Conservation (phyloP, 2,113 vertebrate species). For the Anguilla rostrata region DNA sequence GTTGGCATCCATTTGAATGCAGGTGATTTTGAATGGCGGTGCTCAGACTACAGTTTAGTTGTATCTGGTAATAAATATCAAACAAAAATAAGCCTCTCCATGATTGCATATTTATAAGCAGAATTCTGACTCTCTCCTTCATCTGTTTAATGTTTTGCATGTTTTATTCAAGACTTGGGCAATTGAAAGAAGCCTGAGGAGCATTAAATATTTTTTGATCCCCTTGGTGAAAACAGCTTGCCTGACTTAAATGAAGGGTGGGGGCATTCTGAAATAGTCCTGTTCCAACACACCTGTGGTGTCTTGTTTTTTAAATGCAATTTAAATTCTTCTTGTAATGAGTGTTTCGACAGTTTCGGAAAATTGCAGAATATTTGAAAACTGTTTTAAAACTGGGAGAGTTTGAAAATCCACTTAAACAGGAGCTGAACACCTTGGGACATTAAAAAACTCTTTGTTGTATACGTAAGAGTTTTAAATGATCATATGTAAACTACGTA, state of each 20-base stretch:
- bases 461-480: not conserved
- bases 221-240: conserved; percentile 5
- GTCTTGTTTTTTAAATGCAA: not conserved
- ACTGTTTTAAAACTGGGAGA: not conserved
- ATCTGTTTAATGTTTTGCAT: conserved; percentile 26
- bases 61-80: conserved; percentile 17
- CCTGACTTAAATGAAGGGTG: conserved; percentile 25
- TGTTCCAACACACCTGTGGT: conserved; percentile 18
- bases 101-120: conserved; percentile 33
- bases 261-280: conserved; percentile 25
- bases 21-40: not conserved
- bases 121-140: conserved; percentile 21
- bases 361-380: not conserved
- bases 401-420: not conserved
- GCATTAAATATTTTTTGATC: conserved; percentile 22
- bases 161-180: conserved; percentile 42
- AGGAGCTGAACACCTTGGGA: too few relatives aligned
- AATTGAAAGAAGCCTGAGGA: conserved; percentile 8
- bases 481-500: not conserved
- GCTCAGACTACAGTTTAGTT: conserved; percentile 1
- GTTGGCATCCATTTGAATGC: not conserved
- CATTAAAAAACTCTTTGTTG: not conserved
- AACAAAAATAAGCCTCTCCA: conserved; percentile 10
- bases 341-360: not conserved
- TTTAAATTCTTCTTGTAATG: not conserved